phyloP scores from a whole-genome alignment of 2,888 invertebrate genomes.

The Antheraea yamamai region DNA sequence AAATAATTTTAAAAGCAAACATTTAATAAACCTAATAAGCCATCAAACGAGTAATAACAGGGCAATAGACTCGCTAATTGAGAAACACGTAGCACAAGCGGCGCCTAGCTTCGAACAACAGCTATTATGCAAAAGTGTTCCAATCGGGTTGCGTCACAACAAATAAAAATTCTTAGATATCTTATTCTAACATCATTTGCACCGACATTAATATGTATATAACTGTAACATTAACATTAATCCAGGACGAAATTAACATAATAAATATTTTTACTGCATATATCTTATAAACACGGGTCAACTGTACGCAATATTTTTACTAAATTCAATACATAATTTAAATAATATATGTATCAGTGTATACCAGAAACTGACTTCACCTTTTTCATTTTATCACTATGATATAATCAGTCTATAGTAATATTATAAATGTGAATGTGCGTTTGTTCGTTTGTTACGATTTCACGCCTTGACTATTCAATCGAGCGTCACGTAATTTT shows the following conservation, averaged over 20 bases:
- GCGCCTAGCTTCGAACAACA: conserved; percentile 21
- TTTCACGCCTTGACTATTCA: too few relatives aligned
- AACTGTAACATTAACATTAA: neutral
- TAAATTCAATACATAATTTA: too few relatives aligned
- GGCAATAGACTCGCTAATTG: conserved; percentile 4
- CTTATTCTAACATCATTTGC: conserved; percentile 24
- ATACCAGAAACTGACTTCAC: too few relatives aligned
- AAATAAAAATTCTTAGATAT: conserved; percentile 15
- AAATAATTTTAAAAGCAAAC: conserved; percentile 2
- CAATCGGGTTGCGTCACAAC: conserved; percentile 25
- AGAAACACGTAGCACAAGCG: conserved; percentile 12
- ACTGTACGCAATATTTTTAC: neutral
- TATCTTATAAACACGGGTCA: neutral
- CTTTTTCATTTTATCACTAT: too few relatives aligned
- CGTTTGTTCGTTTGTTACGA: too few relatives aligned
- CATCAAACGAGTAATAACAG: conserved; percentile 15
- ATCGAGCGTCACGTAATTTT: too few relatives aligned
- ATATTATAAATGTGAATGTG: too few relatives aligned
- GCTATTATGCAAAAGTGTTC: conserved; percentile 27
- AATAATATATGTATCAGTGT: too few relatives aligned
- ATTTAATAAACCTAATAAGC: conserved; percentile 1
- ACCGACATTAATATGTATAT: neutral
- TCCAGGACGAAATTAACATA: neutral
- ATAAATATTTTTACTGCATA: neutral
- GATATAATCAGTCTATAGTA: too few relatives aligned